Base-by-base conservation (phyloP, 37 sponge, comb jelly and placozoan genomes). In the Ephydatia muelleri region DNA sequence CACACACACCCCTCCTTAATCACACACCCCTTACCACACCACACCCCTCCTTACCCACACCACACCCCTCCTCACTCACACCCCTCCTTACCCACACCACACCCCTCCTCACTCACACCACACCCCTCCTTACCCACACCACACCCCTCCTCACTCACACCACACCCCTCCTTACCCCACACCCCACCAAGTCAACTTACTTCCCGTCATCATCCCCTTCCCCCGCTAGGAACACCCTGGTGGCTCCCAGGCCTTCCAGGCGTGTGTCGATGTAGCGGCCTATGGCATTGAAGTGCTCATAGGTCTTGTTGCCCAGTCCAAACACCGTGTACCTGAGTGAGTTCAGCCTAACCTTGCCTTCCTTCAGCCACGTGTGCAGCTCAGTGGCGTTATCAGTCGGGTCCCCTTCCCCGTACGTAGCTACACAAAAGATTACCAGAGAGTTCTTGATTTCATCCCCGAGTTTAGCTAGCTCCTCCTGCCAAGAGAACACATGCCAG, bases 381-480 rank as follows among this genome's bases (percentile, higher is more conserved):
- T 96, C 97, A 65, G 78, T 67, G 26, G 99, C 95, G 89, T 98
- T 98, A 38, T 98, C 99, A 27, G 99, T 98, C 0, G 99, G 99
- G 67, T 98, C 99, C 38, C 99, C 99, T 47, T 96, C 99, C 22
- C 99, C 99, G 72, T 98, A 96, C 0, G 99, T 98, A 19, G 99
- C 96, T 88, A 98, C 57, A 57, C 93, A 92, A 75, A 98, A 96
- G 70, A 98, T 80, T 47, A 84, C 95, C 23, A 98, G 73, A 14
- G 84, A 86, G 22, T 85, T 86, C 49, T 96, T 91, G 37, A 92
- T 89, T 40, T 94, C 90, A 31, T 32, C 32, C 23, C 80, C 67
- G 73, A 96, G 47, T 64, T 88, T 87, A 9, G 70, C 31, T 30
- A 98, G 70, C 36, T 90, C 91, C 27, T 96, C 97, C 95, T 94